Evolutionary conservation across 2,888 invertebrate genomes (phyloP).

Genomic region (Trissoscelio sp.): DNA sequence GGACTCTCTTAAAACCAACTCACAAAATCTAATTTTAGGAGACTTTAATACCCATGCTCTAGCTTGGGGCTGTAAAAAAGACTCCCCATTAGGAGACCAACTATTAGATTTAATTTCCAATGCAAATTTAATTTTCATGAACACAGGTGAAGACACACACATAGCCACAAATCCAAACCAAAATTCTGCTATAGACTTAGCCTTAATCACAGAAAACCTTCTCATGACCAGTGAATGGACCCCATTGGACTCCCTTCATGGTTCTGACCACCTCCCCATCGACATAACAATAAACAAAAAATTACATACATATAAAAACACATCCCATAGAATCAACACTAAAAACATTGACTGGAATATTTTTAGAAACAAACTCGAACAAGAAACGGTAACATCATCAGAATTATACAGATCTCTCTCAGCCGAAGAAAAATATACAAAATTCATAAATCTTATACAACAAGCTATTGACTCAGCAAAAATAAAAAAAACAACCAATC

Average conservation of each 20-base stretch:
- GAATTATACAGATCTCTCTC: not conserved
- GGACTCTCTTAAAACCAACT: not conserved
- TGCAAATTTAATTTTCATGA: not conserved
- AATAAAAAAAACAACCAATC: not conserved
- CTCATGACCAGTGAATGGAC: not conserved
- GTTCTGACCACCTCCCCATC: not conserved
- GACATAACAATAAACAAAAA: not conserved
- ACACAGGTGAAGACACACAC: not conserved
- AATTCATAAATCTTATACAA: slow-evolving; percentile 2
- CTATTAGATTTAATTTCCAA: not conserved
- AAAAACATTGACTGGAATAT: slow-evolving; percentile 26
- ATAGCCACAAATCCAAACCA: not conserved
- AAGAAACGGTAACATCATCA: not conserved
- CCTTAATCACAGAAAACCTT: not conserved
- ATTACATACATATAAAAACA: not conserved
- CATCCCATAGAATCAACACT: slow-evolving; percentile 9
- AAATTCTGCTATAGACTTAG: slow-evolving; percentile 20
- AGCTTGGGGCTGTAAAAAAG: not conserved
- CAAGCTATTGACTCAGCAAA: not conserved
- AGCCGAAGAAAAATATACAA: not conserved
- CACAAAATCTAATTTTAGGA: slow-evolving; percentile 6
- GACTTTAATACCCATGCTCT: slow-evolving; percentile 29
- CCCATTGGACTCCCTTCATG: not conserved
- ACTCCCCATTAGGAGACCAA: not conserved
- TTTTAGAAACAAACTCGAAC: not conserved